phyloP scores from a whole-genome alignment of 53 echinoderm and acorn worm genomes.

The Temnopleurus reevesii region DNA sequence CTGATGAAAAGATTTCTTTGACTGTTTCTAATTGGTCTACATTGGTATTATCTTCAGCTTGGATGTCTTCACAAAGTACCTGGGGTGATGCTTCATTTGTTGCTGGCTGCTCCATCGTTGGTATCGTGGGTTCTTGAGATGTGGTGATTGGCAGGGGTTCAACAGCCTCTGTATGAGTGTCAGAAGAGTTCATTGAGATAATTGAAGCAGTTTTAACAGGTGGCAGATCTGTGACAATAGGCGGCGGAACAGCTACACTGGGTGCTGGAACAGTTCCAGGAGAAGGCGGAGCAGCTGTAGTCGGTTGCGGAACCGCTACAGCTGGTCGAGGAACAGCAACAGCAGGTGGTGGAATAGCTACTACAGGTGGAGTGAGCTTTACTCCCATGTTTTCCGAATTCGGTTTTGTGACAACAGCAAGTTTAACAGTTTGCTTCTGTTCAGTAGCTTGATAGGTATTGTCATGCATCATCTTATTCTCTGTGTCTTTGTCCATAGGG shows the following conservation, averaged over 20 bases:
- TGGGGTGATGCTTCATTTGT: not conserved
- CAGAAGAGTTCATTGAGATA: not conserved
- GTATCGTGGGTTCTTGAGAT: not conserved
- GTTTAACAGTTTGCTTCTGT: constrained; percentile 16
- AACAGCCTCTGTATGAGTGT: not conserved
- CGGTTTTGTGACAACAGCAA: constrained; percentile 7
- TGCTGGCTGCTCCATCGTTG: not conserved
- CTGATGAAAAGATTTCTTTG: not conserved
- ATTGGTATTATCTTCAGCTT: not conserved
- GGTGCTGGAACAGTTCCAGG: too few relatives aligned
- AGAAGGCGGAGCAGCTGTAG: too few relatives aligned
- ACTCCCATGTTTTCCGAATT: not conserved
- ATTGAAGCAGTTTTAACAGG: not conserved
- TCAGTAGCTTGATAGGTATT: not conserved
- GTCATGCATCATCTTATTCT: not conserved
- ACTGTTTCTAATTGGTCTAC: constrained; percentile 23
- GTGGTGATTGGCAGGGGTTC: not conserved
- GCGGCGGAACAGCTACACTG: too few relatives aligned
- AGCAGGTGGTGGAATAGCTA: not conserved
- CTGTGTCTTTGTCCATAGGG: constrained; percentile 1
- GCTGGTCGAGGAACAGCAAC: too few relatives aligned
- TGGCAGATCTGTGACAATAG: not conserved
- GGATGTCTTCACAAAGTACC: not conserved
- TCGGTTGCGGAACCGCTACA: too few relatives aligned
- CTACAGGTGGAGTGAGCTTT: not conserved